Evolutionary conservation across 2,113 vertebrate species (phyloP).

Genomic region (Platysteira castanea): DNA sequence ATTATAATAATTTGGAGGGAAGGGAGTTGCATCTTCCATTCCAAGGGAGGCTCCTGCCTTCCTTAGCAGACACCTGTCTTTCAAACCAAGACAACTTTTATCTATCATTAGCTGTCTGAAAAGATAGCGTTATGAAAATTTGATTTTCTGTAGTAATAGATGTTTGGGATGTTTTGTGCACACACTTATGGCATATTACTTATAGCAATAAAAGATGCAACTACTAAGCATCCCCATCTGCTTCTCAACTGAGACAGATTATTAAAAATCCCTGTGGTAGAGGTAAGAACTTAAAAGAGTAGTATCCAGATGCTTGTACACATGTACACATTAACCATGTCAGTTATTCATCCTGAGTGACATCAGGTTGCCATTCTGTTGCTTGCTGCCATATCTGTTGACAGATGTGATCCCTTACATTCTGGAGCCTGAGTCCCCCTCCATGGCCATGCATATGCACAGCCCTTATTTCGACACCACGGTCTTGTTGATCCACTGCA

Average conservation of each 20-base stretch:
- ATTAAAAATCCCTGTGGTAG: neutral
- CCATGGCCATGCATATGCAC: fast-evolving
- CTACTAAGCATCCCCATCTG: neutral
- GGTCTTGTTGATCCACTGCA: neutral
- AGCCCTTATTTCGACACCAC: neutral
- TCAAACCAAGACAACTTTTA: neutral
- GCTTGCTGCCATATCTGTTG: neutral
- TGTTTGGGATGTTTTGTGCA: neutral
- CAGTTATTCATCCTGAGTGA: neutral
- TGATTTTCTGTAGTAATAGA: neutral
- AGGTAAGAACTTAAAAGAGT: neutral
- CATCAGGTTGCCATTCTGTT: neutral
- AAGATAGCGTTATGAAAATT: neutral
- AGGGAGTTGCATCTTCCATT: too few species aligned
- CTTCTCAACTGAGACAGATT: neutral
- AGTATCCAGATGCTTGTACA: neutral
- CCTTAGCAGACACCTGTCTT: too few species aligned
- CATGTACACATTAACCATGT: neutral
- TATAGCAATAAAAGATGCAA: neutral
- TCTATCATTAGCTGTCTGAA: neutral
- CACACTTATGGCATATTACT: neutral
- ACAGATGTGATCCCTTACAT: neutral
- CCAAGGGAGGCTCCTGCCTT: too few species aligned
- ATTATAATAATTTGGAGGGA: too few species aligned
- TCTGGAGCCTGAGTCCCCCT: neutral